phyloP scores from a whole-genome alignment of 2,888 invertebrate species.

The Leistus spinibarbis region DNA sequence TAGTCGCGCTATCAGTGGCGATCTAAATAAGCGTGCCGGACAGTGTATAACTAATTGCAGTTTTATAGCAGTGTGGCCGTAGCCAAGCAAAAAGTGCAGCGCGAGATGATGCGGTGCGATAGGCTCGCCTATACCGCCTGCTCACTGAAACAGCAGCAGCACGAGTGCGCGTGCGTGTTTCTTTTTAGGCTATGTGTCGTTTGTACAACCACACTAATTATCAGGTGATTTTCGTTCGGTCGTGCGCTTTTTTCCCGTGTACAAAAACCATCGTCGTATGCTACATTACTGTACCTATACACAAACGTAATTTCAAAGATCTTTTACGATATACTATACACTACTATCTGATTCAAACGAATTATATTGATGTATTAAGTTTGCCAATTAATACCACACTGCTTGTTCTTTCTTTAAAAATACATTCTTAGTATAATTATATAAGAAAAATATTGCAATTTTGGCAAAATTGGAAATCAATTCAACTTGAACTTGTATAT shows the following conservation, averaged over 20 bases:
- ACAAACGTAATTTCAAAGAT: too few relatives aligned
- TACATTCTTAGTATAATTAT: not conserved
- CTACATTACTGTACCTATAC: too few relatives aligned
- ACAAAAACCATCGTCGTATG: not conserved
- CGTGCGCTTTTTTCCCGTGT: not conserved
- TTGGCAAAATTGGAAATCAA: too few relatives aligned
- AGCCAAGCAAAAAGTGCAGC: not conserved
- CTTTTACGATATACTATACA: not conserved
- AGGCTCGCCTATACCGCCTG: not conserved
- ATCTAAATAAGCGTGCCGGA: conserved; percentile 58
- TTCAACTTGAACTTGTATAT: too few relatives aligned
- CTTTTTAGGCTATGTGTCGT: not conserved
- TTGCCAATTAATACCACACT: not conserved
- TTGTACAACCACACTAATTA: conserved; percentile 5
- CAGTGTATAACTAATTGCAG: conserved; percentile 55
- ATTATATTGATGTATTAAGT: not conserved
- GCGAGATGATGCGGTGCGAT: conserved; percentile 4
- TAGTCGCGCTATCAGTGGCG: conserved; percentile 36
- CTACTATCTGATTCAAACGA: not conserved
- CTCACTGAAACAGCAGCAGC: not conserved
- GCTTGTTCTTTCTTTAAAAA: not conserved
- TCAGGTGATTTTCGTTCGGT: not conserved
- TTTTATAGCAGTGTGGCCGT: conserved; percentile 50
- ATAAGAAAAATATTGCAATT: too few relatives aligned
- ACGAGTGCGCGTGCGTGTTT: not conserved